These are phyloP conservation scores for Sialis lutaria DNA, from an alignment of 2,888 invertebrate species.

Conservation along the genomic window DNA sequence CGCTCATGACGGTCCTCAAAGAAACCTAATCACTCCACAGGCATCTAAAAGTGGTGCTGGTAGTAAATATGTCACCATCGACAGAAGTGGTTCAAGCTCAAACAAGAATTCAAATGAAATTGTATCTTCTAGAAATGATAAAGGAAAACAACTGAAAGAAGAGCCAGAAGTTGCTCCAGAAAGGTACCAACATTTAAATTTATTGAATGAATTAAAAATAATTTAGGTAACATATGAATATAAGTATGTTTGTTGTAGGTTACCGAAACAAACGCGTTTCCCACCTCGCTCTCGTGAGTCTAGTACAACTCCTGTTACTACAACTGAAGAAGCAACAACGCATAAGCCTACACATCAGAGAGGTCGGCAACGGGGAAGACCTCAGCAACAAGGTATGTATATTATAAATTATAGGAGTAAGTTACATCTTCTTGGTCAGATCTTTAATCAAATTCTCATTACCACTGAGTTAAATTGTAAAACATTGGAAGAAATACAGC, in stretches of 20 bases:
- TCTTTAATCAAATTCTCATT: no score
- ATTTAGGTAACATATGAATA: neutral
- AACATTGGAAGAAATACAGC: no score
- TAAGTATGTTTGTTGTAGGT: slow-evolving; percentile 24
- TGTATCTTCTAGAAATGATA: slow-evolving; percentile 24
- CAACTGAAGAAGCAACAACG: slow-evolving; percentile 19
- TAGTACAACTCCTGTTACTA: slow-evolving; percentile 30
- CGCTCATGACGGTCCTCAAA: slow-evolving; percentile 42
- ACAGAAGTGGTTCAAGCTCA: slow-evolving; percentile 31
- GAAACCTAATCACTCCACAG: slow-evolving; percentile 27
- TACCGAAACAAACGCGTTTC: slow-evolving; percentile 74
- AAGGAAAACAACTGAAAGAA: slow-evolving; percentile 17
- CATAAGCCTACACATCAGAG: slow-evolving; percentile 23
- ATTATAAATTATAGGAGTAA: no score
- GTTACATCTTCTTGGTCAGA: no score
- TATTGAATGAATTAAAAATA: slow-evolving; percentile 11
- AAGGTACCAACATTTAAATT: slow-evolving; percentile 19
- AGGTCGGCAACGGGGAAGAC: slow-evolving; percentile 22
- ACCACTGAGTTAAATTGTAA: no score
- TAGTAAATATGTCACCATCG: slow-evolving; percentile 36
- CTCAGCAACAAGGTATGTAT: slow-evolving; percentile 14
- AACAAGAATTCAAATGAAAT: slow-evolving; percentile 48
- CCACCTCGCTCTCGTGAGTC: slow-evolving; percentile 49
- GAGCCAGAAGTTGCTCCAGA: slow-evolving; percentile 21
- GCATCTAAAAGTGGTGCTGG: slow-evolving; percentile 26